Percentiles rank a stretch among this genome's conserved stretches.
Conservation (phyloP, 2,113 vertebrate species). For the Neolamprologus longior region DNA sequence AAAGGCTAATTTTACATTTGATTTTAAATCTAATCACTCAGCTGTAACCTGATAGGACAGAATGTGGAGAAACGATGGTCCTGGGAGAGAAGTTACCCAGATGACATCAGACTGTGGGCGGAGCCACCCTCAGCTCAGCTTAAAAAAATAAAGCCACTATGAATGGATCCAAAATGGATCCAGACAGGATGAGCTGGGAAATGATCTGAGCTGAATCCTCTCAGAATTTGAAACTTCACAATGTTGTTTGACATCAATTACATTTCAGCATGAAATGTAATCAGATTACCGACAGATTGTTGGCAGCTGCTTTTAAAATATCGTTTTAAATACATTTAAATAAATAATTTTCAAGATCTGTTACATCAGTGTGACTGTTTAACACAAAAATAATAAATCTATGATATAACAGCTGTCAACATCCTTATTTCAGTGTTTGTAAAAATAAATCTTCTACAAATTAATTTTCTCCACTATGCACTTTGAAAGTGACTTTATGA, state of each 20-base stretch:
- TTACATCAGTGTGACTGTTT: neutral
- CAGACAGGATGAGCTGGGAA: neutral
- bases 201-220: neutral
- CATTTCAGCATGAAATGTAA: neutral
- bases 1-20: neutral
- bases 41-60: neutral
- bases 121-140: neutral
- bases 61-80: neutral
- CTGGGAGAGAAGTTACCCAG: neutral
- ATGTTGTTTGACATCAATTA: neutral
- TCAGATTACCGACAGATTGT: neutral
- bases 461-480: neutral
- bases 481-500: neutral
- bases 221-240: neutral
- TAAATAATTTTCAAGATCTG: neutral
- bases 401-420: neutral
- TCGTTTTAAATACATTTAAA: neutral
- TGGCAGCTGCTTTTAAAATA: neutral
- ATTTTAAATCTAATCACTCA: neutral
- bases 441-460: neutral
- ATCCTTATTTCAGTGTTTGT: neutral
- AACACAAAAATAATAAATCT: neutral
- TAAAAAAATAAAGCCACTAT: neutral
- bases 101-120: neutral
- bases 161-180: neutral